Percentiles rank a stretch among this genome's conserved stretches.
phyloP scores from a whole-genome alignment of 2,797 vertebrate species.

The Hozukius guyotensis region DNA sequence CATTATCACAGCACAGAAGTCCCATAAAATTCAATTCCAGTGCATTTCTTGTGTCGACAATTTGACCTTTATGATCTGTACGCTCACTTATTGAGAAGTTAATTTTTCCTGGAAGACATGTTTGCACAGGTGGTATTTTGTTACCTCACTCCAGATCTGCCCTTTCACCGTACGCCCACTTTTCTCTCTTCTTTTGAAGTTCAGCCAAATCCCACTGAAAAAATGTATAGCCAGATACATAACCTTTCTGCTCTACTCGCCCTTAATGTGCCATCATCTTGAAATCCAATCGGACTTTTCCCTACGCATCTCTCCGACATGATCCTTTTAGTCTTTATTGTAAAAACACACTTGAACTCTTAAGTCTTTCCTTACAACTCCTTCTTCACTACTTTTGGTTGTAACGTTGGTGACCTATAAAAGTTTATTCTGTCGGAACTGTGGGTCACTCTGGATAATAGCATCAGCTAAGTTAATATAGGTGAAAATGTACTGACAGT shows the following conservation, averaged over 20 bases:
- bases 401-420: not conserved
- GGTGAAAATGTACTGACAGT: not conserved
- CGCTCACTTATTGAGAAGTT: constrained; percentile 7
- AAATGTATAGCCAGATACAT: constrained; percentile 3
- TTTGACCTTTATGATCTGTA: constrained; percentile 12
- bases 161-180: constrained; percentile 2
- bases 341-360: not conserved
- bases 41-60: not conserved
- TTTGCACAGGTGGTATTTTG: constrained; percentile 57
- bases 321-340: not conserved
- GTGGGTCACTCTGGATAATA: not conserved
- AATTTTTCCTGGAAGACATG: constrained; percentile 27
- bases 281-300: not conserved
- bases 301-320: not conserved
- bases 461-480: not conserved
- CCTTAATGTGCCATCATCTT: not conserved
- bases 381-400: not conserved
- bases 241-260: not conserved
- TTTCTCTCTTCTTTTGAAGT: constrained; percentile 39
- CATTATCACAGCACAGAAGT: not conserved
- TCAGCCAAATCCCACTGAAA: constrained; percentile 20
- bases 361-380: not conserved
- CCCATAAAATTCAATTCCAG: constrained; percentile 12
- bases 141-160: constrained; percentile 42
- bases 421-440: not conserved